These are phyloP conservation scores for Channa maculata DNA, from an alignment of 2,113 vertebrate genomes.

Conservation along the genomic window DNA sequence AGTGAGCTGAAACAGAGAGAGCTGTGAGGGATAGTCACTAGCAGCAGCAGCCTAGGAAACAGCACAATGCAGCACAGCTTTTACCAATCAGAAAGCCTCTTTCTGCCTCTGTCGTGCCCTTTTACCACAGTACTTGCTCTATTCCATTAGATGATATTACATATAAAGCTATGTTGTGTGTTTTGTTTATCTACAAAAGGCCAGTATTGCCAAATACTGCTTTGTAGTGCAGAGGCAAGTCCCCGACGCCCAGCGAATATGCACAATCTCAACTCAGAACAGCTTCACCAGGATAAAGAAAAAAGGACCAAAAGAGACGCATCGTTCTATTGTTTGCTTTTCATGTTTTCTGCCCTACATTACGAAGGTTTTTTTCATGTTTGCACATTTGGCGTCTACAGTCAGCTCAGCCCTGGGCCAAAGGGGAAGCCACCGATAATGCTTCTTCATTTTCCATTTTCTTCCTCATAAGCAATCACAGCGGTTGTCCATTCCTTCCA, in stretches of 20 bases:
- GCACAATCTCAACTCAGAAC: slow-evolving; percentile 39
- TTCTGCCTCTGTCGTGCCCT: slow-evolving; percentile 45
- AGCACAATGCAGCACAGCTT: slow-evolving; percentile 70
- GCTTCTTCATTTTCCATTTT: slow-evolving; percentile 38
- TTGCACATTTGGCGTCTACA: slow-evolving; percentile 18
- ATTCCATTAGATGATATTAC: slow-evolving; percentile 39
- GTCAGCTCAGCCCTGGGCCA: slow-evolving; percentile 29
- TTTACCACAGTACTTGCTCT: slow-evolving; percentile 23
- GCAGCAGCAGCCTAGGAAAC: slow-evolving; percentile 71
- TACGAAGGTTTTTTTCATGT: slow-evolving; percentile 21
- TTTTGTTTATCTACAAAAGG: slow-evolving; percentile 41
- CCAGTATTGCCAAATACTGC: slow-evolving; percentile 39
- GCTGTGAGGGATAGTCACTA: slow-evolving; percentile 66
- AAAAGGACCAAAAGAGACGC: slow-evolving; percentile 44
- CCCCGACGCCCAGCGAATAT: slow-evolving; percentile 30
- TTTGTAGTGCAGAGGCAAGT: slow-evolving; percentile 37
- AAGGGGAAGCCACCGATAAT: slow-evolving; percentile 27
- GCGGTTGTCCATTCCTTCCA: not conserved
- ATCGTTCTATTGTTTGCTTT: slow-evolving; percentile 22
- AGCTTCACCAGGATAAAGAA: slow-evolving; percentile 43
- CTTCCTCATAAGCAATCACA: slow-evolving; percentile 4
- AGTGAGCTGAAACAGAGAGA: slow-evolving; percentile 77
- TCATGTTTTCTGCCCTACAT: slow-evolving; percentile 42
- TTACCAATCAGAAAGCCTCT: slow-evolving; percentile 62
- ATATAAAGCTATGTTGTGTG: slow-evolving; percentile 33